Evolutionary conservation across 2,888 invertebrate species (phyloP), one percentile per base, ranked within the genome.

Genomic region (Argyresthia albistria): DNA sequence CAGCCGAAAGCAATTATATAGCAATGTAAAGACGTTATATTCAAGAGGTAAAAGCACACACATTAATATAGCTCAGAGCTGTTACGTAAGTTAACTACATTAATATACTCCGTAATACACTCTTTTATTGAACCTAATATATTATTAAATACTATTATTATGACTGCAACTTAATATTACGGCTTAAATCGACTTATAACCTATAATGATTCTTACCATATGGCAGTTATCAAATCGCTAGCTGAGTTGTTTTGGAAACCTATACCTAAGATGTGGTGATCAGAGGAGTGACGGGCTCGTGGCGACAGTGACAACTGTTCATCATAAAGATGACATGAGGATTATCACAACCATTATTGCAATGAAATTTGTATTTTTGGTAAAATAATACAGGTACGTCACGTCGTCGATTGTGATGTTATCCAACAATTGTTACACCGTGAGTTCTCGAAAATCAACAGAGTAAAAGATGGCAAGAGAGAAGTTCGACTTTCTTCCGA

Each of bases 181-280:
- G 56, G 58, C 60, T 67, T 66, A 63, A 43, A 60, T 54, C 58
- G 63, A 65, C 58, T 56, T 60, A 59, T 58, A 61, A 67, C 78
- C 71, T 61, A 70, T 64, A 76, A 82, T 82, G 66, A 71, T 80
- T 65, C 82, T 86, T 84, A 87, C 76, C 78, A 76, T 87, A 87
- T 87, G 87, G 87, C 87, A 86, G 87, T 87, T 81, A 78, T 83
- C 80, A 77, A 78, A 77, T 80, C 73, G 83, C 82, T 87, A 87
- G 86, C 86, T 80, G 81, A 76, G 80, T 83, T 83, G 81, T 73
- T 69, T 46, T 12, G 10, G 37, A 25, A 25, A 25, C 25, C 25
- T 25, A 25, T 25, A 25, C 25, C 25, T 25, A 25, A 4, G 25
- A 25, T 25, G 25, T 25, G 25, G 25, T 25, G 25, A 25, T 25